Evolutionary conservation across 1,140 invertebrate genomes (phyloP).

Genomic region (Tetragnatha versicolor): DNA sequence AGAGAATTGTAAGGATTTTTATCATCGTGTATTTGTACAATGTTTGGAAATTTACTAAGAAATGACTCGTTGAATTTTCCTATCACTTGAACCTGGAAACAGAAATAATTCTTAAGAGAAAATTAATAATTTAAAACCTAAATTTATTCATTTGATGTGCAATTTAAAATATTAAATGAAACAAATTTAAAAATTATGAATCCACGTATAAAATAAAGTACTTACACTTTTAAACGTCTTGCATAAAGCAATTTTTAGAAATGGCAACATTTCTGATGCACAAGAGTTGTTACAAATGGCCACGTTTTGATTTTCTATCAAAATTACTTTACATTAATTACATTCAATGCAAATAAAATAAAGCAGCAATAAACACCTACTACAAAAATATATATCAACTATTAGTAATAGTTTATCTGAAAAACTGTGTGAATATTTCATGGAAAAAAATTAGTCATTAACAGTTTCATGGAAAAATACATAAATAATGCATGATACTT

Average conservation of each 20-base stretch:
- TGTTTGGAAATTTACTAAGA: constrained; percentile 6
- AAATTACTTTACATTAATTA: too few relatives aligned
- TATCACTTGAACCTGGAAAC: neutral
- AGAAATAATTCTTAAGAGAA: neutral
- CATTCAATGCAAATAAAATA: too few relatives aligned
- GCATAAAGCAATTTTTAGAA: neutral
- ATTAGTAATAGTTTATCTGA: too few relatives aligned
- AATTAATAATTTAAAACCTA: neutral
- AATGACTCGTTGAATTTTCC: constrained; percentile 4
- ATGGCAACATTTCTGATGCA: neutral
- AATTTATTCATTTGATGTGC: neutral
- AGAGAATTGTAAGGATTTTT: constrained; percentile 15
- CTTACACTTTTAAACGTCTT: constrained; percentile 12
- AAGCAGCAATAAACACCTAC: too few relatives aligned
- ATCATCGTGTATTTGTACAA: neutral
- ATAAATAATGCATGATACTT: too few relatives aligned
- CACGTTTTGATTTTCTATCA: constrained; percentile 22
- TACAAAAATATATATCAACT: too few relatives aligned
- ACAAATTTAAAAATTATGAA: neutral
- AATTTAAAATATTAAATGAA: neutral
- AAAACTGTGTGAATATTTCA: too few relatives aligned
- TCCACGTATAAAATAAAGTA: neutral
- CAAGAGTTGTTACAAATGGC: neutral
- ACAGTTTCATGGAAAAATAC: too few relatives aligned
- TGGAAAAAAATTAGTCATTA: too few relatives aligned